Evolutionary conservation across 1,140 invertebrate species (phyloP).

Genomic region (Drosophila punjabiensis): DNA sequence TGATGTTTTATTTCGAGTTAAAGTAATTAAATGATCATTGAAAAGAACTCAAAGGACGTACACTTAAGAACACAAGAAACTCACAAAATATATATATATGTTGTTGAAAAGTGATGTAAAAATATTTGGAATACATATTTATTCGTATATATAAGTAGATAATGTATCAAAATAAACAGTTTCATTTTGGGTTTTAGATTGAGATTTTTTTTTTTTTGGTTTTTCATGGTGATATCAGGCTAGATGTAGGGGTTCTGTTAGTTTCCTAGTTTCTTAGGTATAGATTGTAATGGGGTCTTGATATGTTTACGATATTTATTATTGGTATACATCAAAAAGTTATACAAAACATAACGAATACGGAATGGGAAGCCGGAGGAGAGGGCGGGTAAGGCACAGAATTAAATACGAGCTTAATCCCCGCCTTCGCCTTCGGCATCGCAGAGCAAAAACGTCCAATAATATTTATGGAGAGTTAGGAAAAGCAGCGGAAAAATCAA

Average conservation of each 20-base stretch:
- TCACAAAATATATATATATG: constrained; percentile 63
- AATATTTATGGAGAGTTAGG: constrained; percentile 29
- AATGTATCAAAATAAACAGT: constrained; percentile 65
- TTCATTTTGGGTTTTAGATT: constrained; percentile 52
- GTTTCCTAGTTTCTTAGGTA: constrained; percentile 58
- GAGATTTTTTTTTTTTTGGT: constrained; percentile 19
- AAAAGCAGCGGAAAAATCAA: constrained; percentile 41
- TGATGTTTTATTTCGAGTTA: constrained; percentile 61
- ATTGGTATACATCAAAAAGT: constrained; percentile 62
- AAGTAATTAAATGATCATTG: constrained; percentile 64
- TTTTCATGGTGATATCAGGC: constrained; percentile 45
- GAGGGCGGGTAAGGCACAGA: constrained; percentile 8
- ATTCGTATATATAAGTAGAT: constrained; percentile 57
- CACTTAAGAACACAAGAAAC: constrained; percentile 69
- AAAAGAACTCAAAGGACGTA: constrained; percentile 79
- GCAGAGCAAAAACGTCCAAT: constrained; percentile 55
- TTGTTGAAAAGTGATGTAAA: constrained; percentile 74
- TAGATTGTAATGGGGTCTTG: constrained; percentile 46
- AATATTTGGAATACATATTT: constrained; percentile 61
- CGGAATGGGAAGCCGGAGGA: constrained; percentile 5
- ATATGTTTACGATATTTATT: constrained; percentile 66
- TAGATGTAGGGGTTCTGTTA: constrained; percentile 55
- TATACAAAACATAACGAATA: constrained; percentile 57
- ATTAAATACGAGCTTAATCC: constrained; percentile 15
- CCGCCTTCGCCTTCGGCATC: constrained; percentile 25